Evolutionary conservation across 2,113 vertebrate species (phyloP).

Genomic region (Corynorhinus townsendii): DNA sequence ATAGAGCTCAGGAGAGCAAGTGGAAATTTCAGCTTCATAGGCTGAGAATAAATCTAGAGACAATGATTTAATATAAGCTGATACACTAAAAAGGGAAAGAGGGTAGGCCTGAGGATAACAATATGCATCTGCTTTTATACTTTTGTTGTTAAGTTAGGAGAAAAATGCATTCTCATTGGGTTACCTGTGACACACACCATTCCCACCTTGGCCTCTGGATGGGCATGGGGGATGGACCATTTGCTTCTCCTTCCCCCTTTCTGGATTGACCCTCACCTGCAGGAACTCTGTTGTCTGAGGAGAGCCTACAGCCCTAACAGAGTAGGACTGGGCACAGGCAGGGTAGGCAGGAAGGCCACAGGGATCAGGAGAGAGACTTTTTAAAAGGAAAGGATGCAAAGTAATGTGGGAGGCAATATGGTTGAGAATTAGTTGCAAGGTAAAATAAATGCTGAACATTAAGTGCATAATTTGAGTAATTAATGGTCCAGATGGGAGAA

Average conservation of each 20-base stretch:
- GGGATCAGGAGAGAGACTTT: background rate
- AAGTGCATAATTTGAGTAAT: slow-evolving; percentile 69
- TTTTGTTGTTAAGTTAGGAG: background rate
- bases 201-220: background rate
- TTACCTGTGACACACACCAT: background rate
- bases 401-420: background rate
- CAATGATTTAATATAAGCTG: background rate
- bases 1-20: background rate
- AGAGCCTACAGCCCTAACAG: background rate
- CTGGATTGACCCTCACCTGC: background rate
- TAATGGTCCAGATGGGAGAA: slow-evolving; percentile 71
- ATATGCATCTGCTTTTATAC: background rate
- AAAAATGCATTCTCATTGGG: background rate
- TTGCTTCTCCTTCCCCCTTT: background rate
- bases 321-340: background rate
- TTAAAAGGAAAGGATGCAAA: background rate
- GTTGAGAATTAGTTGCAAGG: slow-evolving; percentile 49
- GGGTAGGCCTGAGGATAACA: background rate
- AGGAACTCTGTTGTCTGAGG: background rate
- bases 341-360: background rate
- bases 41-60: background rate
- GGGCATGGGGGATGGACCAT: background rate
- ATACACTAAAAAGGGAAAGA: background rate
- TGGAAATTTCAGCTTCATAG: background rate
- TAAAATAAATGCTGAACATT: slow-evolving; percentile 64